phyloP scores from a whole-genome alignment of 2,888 invertebrate genomes.

The Rhingia rostrata region DNA sequence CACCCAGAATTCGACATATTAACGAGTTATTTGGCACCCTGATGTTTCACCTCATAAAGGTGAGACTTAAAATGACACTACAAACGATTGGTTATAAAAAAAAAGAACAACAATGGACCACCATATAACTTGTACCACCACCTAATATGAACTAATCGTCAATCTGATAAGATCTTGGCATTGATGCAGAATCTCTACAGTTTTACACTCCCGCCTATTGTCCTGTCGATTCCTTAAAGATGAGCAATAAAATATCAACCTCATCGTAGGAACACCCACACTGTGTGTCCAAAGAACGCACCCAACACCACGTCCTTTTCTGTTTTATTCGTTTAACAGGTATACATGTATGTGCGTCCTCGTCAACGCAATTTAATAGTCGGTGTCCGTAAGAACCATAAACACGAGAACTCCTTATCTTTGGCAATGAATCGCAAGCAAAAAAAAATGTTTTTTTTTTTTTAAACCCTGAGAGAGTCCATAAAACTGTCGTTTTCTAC shows the following conservation, averaged over 20 bases:
- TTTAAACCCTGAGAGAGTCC: slow-evolving; percentile 53
- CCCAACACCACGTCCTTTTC: background rate
- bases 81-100: no score
- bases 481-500: slow-evolving; percentile 68
- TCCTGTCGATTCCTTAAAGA: slow-evolving; percentile 11
- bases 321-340: slow-evolving; percentile 31
- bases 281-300: slow-evolving; percentile 7
- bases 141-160: background rate
- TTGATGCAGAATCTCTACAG: background rate
- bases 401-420: slow-evolving; percentile 70
- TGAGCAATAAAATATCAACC: slow-evolving; percentile 19
- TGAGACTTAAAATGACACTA: no score
- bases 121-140: no score
- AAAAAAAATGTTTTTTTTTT: background rate
- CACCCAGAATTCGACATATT: no score
- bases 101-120: no score
- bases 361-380: slow-evolving; percentile 18
- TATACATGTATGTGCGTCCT: background rate
- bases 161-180: slow-evolving; percentile 1
- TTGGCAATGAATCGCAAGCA: slow-evolving; percentile 60
- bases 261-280: slow-evolving; percentile 39
- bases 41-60: no score
- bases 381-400: slow-evolving; percentile 54
- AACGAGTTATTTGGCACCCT: no score
- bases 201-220: background rate